Evolutionary conservation across 2,113 vertebrate genomes (phyloP), one percentile per base, ranked within the genome.

Genomic region (Tinamus guttatus): DNA sequence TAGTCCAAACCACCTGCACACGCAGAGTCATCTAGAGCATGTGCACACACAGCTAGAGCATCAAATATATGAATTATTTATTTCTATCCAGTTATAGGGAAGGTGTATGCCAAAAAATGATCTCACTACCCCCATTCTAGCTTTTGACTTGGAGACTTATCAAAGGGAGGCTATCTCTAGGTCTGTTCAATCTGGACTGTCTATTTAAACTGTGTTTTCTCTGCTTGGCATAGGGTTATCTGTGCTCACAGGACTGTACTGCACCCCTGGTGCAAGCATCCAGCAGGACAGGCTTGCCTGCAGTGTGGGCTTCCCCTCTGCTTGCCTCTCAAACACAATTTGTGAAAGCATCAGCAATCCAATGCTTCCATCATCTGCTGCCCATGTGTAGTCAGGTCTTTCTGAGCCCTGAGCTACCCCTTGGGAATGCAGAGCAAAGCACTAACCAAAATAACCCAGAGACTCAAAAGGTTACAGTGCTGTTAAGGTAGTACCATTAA

Each of bases 321-420:
- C 76, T n/a, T 59, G 32, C 38, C 59, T 93, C 47, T 67, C 60
- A 76, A 77, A 90, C 38, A 90, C 2, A 11, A 86, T 70, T 65
- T 83, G 79, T 94, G 86, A 89, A 93, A 94, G 43, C 21, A 77
- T 64, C 36, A 75, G 56, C 69, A 89, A 25, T 34, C 59, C 43
- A 15, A 63, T 25, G 24, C 17, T 70, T 41, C 28, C 47, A 47
- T 94, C 93, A 97, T 96, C 94, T 96, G 91, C 71, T 95, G 60
- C 62, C 91, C 93, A 93, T 41, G 89, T 96, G 96, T 76, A 90
- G 12, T 88, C 9, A 14, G 38, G 77, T 73, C 62, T 68, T 79
- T 59, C 85, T 0, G 4, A 96, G 62, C 70, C 60, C 32, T 11
- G 45, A 68, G 78, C n/a, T 41, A 5, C 56, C 87, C 78, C 87